Evolutionary conservation across 2,113 vertebrate genomes (phyloP).

Genomic region (Psephotus haematonotus): DNA sequence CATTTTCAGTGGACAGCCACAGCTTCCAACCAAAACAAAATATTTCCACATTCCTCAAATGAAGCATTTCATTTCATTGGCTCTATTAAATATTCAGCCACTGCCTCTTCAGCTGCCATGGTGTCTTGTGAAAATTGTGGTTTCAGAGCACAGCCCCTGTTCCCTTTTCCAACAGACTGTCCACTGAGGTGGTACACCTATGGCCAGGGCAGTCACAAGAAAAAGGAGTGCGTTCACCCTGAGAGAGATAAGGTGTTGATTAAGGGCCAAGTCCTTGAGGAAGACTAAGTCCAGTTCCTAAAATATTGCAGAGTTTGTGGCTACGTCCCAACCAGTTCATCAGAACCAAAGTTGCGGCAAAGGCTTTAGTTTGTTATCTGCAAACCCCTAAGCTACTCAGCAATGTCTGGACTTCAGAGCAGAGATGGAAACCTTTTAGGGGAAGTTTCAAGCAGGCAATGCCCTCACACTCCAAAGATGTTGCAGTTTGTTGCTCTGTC

Average conservation of each 20-base stretch:
- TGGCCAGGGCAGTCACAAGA: neutral
- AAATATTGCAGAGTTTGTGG: neutral
- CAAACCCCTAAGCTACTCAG: neutral
- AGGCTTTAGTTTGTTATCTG: neutral
- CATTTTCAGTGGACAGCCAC: neutral
- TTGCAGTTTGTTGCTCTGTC: neutral
- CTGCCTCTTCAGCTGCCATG: neutral
- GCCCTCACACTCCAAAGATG: neutral
- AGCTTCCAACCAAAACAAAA: neutral
- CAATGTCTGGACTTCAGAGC: neutral
- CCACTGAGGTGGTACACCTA: neutral
- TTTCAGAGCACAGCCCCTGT: neutral
- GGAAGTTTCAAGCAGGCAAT: neutral
- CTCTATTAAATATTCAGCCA: neutral
- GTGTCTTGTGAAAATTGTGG: neutral
- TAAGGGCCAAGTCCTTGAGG: neutral
- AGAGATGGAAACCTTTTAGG: neutral
- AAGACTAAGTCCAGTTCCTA: neutral
- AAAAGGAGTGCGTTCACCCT: neutral
- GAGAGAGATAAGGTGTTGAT: neutral
- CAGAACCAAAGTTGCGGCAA: neutral
- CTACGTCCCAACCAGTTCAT: fast-evolving
- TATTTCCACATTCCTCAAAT: neutral
- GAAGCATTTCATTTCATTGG: neutral
- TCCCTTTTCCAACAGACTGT: neutral